Percentiles rank a stretch among this genome's conserved stretches.
Evolutionary conservation across 1,140 invertebrate species (phyloP).

Genomic region (Apis florea): DNA sequence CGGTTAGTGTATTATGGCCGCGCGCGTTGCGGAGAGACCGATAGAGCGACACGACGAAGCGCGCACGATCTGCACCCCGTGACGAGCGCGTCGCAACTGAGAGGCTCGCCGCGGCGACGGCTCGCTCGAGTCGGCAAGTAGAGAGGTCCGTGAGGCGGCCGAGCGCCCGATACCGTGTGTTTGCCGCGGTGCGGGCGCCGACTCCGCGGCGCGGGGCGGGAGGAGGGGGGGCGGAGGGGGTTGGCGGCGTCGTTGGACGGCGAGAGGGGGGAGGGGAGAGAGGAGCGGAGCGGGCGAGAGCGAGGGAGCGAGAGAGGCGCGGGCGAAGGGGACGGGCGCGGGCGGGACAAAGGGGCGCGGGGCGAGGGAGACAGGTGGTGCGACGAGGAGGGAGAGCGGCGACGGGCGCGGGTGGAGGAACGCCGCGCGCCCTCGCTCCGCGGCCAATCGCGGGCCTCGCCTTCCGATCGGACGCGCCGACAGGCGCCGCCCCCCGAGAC

Average conservation of each 20-base stretch:
- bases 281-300: not conserved
- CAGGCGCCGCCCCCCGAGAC: constrained; percentile 66
- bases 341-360: not conserved
- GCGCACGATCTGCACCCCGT: constrained; percentile 76
- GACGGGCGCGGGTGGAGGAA: constrained; percentile 60
- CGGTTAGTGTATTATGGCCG: constrained; percentile 28
- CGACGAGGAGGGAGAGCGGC: not conserved
- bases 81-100: constrained; percentile 81
- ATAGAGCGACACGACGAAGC: constrained; percentile 60
- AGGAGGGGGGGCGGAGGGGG: not conserved
- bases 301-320: not conserved
- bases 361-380: not conserved
- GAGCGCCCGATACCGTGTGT: constrained; percentile 46
- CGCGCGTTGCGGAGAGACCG: constrained; percentile 47
- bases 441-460: constrained; percentile 59
- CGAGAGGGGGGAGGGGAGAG: not conserved
- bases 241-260: constrained; percentile 10
- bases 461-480: constrained; percentile 66
- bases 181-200: constrained; percentile 43
- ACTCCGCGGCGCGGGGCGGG: not conserved
- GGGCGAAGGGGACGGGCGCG: not conserved
- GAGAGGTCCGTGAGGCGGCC: constrained; percentile 56
- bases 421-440: constrained; percentile 58
- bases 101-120: constrained; percentile 62
- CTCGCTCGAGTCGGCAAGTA: constrained; percentile 59